These are phyloP conservation scores for Odontomyia ornata DNA, from an alignment of 2,888 invertebrate genomes.

Conservation along the genomic window DNA sequence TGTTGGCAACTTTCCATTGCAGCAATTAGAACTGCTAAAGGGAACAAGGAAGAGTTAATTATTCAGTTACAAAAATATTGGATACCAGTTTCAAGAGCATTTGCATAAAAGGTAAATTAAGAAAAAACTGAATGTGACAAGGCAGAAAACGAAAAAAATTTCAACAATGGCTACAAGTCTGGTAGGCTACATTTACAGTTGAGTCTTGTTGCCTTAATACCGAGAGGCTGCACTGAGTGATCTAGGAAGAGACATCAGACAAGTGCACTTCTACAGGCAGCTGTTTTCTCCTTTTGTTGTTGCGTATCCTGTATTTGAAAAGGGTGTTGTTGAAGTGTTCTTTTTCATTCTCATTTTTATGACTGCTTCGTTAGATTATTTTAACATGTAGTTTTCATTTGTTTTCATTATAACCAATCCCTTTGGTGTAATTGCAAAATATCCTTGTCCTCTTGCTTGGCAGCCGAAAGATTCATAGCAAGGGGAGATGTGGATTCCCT, in stretches of 20 bases:
- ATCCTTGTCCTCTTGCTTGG: neutral
- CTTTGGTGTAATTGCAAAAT: neutral
- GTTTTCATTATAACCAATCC: neutral
- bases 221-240: neutral
- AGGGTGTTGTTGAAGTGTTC: constrained; percentile 15
- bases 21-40: neutral
- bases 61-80: neutral
- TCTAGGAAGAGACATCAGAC: neutral
- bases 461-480: no score
- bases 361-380: neutral
- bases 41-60: neutral
- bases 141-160: no score
- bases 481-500: no score
- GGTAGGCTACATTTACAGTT: neutral
- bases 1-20: constrained; percentile 31
- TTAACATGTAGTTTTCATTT: neutral
- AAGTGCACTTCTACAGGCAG: neutral
- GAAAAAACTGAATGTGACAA: neutral
- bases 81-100: neutral
- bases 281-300: neutral
- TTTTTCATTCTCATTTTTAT: neutral
- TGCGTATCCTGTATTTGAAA: neutral
- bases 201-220: neutral
- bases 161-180: neutral
- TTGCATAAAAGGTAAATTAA: constrained; percentile 15